Conservation (phyloP, 1,140 invertebrate genomes). For the Cydia pomonella region DNA sequence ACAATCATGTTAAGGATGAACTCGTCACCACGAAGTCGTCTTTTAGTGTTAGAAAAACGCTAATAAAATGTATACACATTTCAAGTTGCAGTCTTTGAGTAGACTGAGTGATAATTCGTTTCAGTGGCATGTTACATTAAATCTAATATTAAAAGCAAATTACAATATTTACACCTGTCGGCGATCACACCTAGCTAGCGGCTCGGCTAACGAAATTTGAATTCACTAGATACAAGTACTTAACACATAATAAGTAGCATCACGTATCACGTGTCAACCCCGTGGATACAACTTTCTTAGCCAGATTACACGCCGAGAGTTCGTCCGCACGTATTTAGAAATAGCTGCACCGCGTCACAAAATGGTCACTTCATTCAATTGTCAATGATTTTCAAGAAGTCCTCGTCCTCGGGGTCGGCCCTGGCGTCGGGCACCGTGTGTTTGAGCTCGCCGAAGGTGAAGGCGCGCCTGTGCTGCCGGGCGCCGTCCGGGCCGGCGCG, state of each 20-base stretch:
- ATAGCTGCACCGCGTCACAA: constrained; percentile 36
- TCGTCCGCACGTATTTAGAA: constrained; percentile 47
- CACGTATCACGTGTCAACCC: not conserved
- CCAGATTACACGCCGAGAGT: constrained; percentile 58
- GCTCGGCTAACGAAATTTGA: not conserved
- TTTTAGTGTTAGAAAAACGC: not conserved
- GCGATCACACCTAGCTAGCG: constrained; percentile 52
- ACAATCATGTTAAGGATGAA: not conserved
- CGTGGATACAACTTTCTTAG: not conserved
- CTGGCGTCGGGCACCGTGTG: constrained; percentile 63
- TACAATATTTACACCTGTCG: constrained; percentile 76
- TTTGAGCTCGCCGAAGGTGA: constrained; percentile 74
- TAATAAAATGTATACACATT: not conserved
- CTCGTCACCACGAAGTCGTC: not conserved
- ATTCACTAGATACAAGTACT: not conserved
- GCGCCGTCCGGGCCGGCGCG: constrained; percentile 55
- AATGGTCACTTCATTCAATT: constrained; percentile 49
- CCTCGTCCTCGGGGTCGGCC: constrained; percentile 60
- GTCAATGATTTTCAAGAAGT: constrained; percentile 71
- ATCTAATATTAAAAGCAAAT: constrained; percentile 74
- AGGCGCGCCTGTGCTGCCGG: constrained; percentile 42
- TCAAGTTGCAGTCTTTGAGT: constrained; percentile 27
- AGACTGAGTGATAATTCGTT: constrained; percentile 74
- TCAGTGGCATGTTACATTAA: constrained; percentile 70
- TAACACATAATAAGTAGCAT: not conserved